Evolutionary conservation across 2,113 vertebrate genomes (phyloP).

Genomic region (Anolis carolinensis): DNA sequence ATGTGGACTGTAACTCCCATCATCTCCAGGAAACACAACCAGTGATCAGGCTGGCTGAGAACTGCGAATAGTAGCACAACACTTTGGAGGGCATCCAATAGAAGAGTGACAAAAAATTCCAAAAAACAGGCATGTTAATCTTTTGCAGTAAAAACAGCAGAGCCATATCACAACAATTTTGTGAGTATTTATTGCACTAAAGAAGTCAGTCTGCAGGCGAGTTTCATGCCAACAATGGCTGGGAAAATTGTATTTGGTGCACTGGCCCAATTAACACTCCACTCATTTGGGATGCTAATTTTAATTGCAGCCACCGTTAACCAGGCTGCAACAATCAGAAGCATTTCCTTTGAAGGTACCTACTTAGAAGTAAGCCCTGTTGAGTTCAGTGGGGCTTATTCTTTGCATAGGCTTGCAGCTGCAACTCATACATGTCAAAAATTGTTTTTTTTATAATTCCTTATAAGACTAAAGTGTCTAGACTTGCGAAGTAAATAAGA

Average conservation of each 20-base stretch:
- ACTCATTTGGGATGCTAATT: background rate
- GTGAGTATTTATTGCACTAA: background rate
- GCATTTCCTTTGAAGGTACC: background rate
- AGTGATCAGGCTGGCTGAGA: no score
- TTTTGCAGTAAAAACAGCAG: background rate
- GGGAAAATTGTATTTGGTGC: background rate
- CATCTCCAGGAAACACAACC: no score
- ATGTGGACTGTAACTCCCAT: no score
- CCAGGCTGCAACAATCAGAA: background rate
- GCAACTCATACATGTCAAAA: background rate
- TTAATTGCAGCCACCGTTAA: background rate
- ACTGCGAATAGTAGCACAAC: no score
- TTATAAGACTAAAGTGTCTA: background rate
- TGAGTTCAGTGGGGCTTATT: background rate
- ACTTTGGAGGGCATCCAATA: no score
- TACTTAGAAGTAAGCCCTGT: background rate
- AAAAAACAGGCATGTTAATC: background rate
- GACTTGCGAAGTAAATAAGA: background rate
- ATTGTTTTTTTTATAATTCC: background rate
- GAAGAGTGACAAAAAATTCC: no score
- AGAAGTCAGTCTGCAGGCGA: background rate
- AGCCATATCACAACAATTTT: background rate
- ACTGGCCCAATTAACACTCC: background rate
- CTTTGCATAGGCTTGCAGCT: background rate
- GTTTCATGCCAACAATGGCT: background rate